Evolutionary conservation across 2,888 invertebrate genomes (phyloP), one percentile per base, ranked within the genome.

Genomic region (Eustalomyia histrio): DNA sequence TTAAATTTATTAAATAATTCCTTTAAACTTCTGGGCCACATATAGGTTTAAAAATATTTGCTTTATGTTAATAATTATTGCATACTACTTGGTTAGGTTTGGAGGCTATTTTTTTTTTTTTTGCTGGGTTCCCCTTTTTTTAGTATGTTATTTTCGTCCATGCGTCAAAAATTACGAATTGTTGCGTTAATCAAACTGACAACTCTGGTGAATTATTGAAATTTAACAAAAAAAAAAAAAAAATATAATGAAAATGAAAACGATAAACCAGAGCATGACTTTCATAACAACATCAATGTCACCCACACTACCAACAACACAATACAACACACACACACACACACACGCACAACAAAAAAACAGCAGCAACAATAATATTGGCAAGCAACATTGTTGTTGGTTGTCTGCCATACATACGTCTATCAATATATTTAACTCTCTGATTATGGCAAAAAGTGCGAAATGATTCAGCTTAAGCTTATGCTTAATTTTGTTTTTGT

Each of bases 111-210:
- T 58, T 18, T 35, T 50, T 2, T 52, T 52, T n/a, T 14, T 47
- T 21, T 33, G 10, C 0, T 69, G 69, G 67, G 35, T 69, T 64
- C 50, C 39, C 55, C 60, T 14, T 73, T 72, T 50, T 76, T 69
- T 60, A 53, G 57, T 52, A 71, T 53, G 67, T 50, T 69, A 69
- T 78, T 78, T 63, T 63, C 65, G 63, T 63, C 29, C 67, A 75
- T 76, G 73, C 78, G 76, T 82, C 84, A 80, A 63, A 84, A 82
- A 82, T 68, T 71, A 63, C 80, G 74, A 74, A 74, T 80, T 74
- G 75, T 80, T 65, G 76, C 80, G 81, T 81, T 83, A 82, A 83
- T 82, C 83, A 84, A 80, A 83, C 63, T 83, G 83, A 84, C 83
- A 84, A 79, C 74, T 71, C 69, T 50, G 57, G 60, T 81, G 61